phyloP scores from a whole-genome alignment of 2,113 vertebrate genomes.

The Boulengeromyrus knoepffleri region DNA sequence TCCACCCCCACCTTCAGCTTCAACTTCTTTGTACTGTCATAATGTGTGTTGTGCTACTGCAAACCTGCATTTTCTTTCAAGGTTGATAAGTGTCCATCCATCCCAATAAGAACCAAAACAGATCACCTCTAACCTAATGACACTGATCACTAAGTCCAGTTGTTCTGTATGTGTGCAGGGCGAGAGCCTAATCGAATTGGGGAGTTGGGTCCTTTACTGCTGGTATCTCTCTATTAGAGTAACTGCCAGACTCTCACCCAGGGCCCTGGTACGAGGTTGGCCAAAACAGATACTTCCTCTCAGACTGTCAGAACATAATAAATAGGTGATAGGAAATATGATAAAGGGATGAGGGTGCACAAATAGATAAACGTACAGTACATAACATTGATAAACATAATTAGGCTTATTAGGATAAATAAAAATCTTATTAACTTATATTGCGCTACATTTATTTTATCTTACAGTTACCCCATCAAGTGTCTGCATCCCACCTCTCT shows the following conservation, averaged over 20 bases:
- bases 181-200: neutral
- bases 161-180: no score
- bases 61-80: no score
- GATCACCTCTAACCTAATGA: no score
- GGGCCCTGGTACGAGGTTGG: neutral
- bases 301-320: no score
- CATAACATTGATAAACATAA: neutral
- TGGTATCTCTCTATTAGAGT: neutral
- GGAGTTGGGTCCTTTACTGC: neutral
- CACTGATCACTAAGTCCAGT: no score
- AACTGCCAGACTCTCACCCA: neutral
- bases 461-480: neutral
- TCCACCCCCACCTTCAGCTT: no score
- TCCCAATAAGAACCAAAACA: no score
- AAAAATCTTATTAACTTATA: neutral
- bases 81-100: no score
- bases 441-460: neutral
- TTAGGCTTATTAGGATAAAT: neutral
- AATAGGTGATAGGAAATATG: neutral
- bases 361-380: neutral
- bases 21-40: no score
- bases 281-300: neutral
- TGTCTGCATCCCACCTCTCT: neutral
- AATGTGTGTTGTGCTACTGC: no score
- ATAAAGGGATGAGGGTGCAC: neutral